Evolutionary conservation across 1,140 invertebrate species (phyloP).

Genomic region (Drosophila santomea): DNA sequence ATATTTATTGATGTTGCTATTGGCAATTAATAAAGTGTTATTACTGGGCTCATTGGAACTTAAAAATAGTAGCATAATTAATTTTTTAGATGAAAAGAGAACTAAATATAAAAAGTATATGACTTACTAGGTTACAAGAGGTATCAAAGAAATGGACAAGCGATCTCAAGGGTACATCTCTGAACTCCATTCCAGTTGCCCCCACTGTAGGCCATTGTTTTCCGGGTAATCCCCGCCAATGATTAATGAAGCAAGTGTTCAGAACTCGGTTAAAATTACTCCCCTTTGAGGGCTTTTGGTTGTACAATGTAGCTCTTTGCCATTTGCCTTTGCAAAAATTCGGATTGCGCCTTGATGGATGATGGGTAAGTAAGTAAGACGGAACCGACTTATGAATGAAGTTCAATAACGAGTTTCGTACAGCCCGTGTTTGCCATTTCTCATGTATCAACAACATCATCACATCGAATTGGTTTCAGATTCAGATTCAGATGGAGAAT

Average conservation of each 20-base stretch:
- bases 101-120: too few species aligned
- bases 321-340: too few species aligned
- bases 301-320: too few species aligned
- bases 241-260: constrained; percentile 25
- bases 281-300: constrained; percentile 1
- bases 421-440: constrained; percentile 18
- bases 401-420: constrained; percentile 43
- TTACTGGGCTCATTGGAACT: not conserved
- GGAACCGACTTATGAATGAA: constrained; percentile 65
- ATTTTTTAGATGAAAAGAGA: not conserved
- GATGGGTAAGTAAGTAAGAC: constrained; percentile 42
- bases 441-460: constrained; percentile 9
- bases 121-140: not conserved
- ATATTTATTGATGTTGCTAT: constrained; percentile 1
- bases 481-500: not conserved
- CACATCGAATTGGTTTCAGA: constrained; percentile 9
- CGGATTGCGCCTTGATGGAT: constrained; percentile 32
- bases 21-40: not conserved
- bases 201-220: constrained; percentile 6
- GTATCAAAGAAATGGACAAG: not conserved
- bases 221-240: constrained; percentile 6
- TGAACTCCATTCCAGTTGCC: constrained; percentile 4
- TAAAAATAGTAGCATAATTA: not conserved
- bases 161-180: not conserved
- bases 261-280: constrained; percentile 1